Percentiles rank a stretch among this genome's conserved stretches.
Evolutionary conservation across 2,888 invertebrate species (phyloP).

Genomic region (Beris morrisii): DNA sequence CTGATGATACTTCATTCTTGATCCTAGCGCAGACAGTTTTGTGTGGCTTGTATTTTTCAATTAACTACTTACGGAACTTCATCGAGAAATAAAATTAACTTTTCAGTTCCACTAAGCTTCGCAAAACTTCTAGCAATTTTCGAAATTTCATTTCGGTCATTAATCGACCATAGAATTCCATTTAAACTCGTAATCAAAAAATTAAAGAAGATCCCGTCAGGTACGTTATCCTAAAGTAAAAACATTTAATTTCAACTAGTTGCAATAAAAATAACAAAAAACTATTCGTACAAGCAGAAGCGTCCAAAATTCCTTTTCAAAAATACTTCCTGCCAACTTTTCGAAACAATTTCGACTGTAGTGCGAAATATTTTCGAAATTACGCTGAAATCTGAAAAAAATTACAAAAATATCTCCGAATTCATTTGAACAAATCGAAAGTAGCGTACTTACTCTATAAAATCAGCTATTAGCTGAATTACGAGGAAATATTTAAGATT

Average conservation of each 20-base stretch:
- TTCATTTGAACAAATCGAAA: background rate
- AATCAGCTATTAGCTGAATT: too few relatives aligned
- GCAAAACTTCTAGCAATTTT: background rate
- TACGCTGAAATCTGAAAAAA: background rate
- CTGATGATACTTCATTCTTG: too few relatives aligned
- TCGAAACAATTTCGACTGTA: background rate
- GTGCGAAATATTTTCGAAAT: background rate
- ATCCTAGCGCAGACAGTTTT: too few relatives aligned
- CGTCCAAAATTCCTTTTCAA: background rate
- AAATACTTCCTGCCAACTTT: background rate
- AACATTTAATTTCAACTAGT: background rate
- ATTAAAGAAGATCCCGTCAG: background rate
- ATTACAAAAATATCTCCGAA: background rate
- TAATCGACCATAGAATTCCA: background rate
- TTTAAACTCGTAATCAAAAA: constrained; percentile 7
- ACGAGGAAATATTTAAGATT: too few relatives aligned
- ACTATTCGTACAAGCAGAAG: constrained; percentile 5
- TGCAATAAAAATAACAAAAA: too few relatives aligned
- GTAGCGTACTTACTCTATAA: too few relatives aligned
- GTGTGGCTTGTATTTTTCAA: too few relatives aligned
- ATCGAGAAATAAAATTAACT: constrained; percentile 2
- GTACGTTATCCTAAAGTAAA: constrained; percentile 2
- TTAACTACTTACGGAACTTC: background rate
- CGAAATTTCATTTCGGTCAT: background rate
- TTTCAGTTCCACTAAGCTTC: background rate